Evolutionary conservation across 2,888 invertebrate species (phyloP), one percentile per base, ranked within the genome.

Genomic region (Hypomecis atomaria): DNA sequence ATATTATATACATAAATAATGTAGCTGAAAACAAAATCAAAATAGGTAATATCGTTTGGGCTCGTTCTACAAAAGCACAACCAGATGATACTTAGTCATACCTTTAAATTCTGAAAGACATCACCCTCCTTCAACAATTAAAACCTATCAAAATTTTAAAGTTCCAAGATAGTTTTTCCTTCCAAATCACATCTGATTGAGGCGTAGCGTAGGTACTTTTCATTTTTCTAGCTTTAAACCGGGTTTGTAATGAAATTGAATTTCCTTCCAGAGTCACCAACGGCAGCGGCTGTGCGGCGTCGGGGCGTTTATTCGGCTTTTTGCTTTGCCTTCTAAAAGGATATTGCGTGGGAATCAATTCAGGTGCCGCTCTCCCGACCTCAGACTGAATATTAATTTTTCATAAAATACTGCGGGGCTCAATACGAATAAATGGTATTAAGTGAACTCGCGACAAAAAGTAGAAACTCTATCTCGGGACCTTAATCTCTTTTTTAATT

Each of bases 271-370:
- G 33, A 55, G 59, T 59, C 64, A 59, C 64, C 55, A 45, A 40
- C 38, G 62, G 42, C 49, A 48, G 36, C 34, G 54, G 11, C 54
- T 62, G 61, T 33, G 53, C 79, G 76, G 77, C 80, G 79, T 78
- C 10, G 10, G 3, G 23, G 55, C 84, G 80, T 85, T 89, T 86
- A 85, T 85, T 87, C 84, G 84, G 84, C 84, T 89, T 90, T 89
- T 89, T 89, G 86, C 88, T 85, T 84, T 83, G 77, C 78, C 83
- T 84, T 82, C 81, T 77, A 83, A 87, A 85, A 87, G 87, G 86
- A 89, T 90, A 90, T 91, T 90, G 88, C 88, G 86, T 90, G 88
- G 85, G 88, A 90, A 90, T 88, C 83, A 83, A 88, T 86, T 87
- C 90, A 90, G 90, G 85, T 89, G 89, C 78, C 81, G 79, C 78